Evolutionary conservation across 1,140 invertebrate species (phyloP), one percentile per base, ranked within the genome.

Genomic region (Melanaphis sacchari): DNA sequence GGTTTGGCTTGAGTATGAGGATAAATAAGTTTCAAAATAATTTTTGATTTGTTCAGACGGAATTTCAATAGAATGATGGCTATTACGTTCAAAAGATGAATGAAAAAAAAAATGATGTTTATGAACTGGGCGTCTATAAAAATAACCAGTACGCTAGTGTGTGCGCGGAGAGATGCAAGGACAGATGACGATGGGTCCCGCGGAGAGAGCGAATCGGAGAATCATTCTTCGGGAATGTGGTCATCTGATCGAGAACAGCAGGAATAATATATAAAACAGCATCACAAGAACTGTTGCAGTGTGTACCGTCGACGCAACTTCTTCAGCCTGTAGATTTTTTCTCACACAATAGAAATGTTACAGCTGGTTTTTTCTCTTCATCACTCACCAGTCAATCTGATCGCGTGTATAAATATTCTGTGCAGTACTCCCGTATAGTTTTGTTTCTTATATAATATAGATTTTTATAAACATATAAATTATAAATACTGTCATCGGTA

Each of bases 151-250:
- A 6, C 38, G n/a, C 8, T 8, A 11, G 89, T 26, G 82, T 84
- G 82, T 84, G 41, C 15, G 59, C n/a, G 31, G 31, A n/a, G 31
- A n/a, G 31, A 66, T 66, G 59, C 59, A 66, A 66, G 36, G 87
- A 24, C 24, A 52, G 49, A 54, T 24, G 49, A 26, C 43, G 43
- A 46, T 38, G 88, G 49, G 88, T 40, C 36, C 46, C 24, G 66
- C 76, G 26, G 91, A 82, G 91, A 92, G 91, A 49, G 76, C 40
- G 43, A 76, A 90, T 66, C 54, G 43, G 66, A 92, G 91, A 85
- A 84, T 93, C 91, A 76, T 82, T 93, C 46, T 24, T 85, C 81
- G 91, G 91, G 91, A 93, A 93, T 93, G 91, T 93, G 81, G 91
- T 93, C 46, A 52, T 92, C 43, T 46, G 81, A 92, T 92, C 49